These are phyloP conservation scores for Anomalospiza imberbis DNA, from an alignment of 2,797 vertebrate species.

Conservation along the genomic window DNA sequence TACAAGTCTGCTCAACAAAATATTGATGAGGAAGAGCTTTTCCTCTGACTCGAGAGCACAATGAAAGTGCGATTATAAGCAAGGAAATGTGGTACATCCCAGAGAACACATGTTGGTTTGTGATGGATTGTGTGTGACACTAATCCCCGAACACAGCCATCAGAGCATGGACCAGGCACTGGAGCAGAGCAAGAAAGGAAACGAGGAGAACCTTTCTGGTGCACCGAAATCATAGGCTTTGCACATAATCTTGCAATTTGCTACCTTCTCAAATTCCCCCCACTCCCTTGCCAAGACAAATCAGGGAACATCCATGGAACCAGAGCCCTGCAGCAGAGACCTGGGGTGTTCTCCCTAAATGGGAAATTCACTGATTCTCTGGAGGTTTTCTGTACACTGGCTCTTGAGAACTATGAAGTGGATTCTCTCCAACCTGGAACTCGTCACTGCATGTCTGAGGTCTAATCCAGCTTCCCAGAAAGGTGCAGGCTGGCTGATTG, in stretches of 20 bases:
- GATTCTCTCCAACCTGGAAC: neutral
- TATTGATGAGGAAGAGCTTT: conserved; percentile 12
- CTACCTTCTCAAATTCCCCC: conserved; percentile 43
- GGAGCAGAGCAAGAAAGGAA: neutral
- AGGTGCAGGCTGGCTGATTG: neutral
- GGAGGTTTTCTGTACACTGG: neutral
- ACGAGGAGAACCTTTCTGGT: neutral
- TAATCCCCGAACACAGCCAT: neutral
- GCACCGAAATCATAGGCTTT: conserved; percentile 5
- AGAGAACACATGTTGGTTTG: neutral
- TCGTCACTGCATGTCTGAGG: neutral
- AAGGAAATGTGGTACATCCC: neutral
- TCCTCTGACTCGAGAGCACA: neutral
- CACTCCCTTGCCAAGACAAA: conserved; percentile 18
- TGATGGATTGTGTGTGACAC: conserved; percentile 41
- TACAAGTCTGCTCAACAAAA: neutral
- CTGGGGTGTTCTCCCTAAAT: neutral
- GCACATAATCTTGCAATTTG: conserved; percentile 13
- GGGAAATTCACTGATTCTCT: neutral
- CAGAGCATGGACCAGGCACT: neutral
- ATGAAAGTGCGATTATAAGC: neutral
- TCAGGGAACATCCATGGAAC: neutral
- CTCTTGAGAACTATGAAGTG: neutral
- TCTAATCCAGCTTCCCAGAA: neutral
- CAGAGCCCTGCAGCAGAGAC: neutral